phyloP scores from a whole-genome alignment of 2,797 vertebrate genomes.

The Trichosurus vulpecula region DNA sequence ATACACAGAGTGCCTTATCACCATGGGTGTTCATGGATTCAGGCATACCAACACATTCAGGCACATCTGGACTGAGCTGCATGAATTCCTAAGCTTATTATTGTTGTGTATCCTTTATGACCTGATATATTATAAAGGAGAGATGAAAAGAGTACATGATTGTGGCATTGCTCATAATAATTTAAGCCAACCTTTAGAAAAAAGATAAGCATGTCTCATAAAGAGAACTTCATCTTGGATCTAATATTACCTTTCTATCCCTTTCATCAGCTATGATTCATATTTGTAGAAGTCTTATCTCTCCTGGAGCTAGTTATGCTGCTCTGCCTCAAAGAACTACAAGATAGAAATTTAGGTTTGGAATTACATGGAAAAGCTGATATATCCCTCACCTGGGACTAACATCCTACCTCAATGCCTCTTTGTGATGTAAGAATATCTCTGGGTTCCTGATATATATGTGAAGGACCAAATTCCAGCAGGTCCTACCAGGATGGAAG shows the following conservation, averaged over 20 bases:
- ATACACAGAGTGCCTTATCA: neutral
- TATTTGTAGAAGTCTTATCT: neutral
- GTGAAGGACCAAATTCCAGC: neutral
- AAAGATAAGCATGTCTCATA: neutral
- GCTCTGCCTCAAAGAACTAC: neutral
- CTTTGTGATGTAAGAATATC: neutral
- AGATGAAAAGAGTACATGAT: neutral
- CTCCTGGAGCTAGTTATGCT: neutral
- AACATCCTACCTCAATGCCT: neutral
- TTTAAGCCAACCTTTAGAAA: neutral
- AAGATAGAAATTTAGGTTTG: constrained; percentile 7
- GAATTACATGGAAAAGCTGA: constrained; percentile 45
- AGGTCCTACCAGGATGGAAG: neutral
- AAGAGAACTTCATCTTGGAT: neutral
- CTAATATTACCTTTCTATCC: neutral
- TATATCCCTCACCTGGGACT: constrained; percentile 63
- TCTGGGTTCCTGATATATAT: neutral
- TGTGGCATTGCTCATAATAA: neutral
- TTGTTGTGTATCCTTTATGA: neutral
- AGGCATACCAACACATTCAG: neutral
- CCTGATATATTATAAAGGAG: neutral
- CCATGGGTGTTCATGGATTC: neutral
- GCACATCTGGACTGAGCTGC: neutral
- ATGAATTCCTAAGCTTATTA: neutral
- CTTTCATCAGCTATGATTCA: neutral